phyloP scores from a whole-genome alignment of 2,797 vertebrate species.

The Aulostomus chinensis region DNA sequence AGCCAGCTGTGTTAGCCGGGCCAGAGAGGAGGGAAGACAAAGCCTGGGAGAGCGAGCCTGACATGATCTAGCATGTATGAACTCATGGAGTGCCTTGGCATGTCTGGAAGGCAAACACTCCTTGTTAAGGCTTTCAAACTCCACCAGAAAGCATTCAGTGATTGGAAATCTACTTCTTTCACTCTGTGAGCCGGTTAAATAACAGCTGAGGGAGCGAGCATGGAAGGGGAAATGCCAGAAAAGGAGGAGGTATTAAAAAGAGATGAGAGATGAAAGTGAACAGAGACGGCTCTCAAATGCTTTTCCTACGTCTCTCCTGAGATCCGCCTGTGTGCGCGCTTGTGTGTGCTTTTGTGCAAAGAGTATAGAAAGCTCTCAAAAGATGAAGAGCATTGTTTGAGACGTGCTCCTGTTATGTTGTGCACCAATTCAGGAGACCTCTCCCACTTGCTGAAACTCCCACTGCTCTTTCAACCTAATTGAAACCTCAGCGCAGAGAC shows the following conservation, averaged over 20 bases:
- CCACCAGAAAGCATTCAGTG: slow-evolving; percentile 21
- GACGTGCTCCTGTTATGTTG: slow-evolving; percentile 56
- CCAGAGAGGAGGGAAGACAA: slow-evolving; percentile 32
- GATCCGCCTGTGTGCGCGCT: slow-evolving; percentile 48
- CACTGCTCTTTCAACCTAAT: slow-evolving; percentile 56
- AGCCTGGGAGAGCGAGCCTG: slow-evolving; percentile 13
- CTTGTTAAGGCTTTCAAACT: slow-evolving; percentile 31
- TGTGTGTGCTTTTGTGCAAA: slow-evolving; percentile 8
- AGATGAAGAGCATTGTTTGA: slow-evolving; percentile 66
- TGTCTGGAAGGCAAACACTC: slow-evolving; percentile 10
- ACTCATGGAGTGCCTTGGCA: slow-evolving; percentile 3
- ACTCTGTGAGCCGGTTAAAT: slow-evolving; percentile 36
- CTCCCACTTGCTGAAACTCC: slow-evolving; percentile 39
- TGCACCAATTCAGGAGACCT: slow-evolving; percentile 13
- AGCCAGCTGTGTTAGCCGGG: slow-evolving; percentile 58
- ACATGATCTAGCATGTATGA: slow-evolving; percentile 28
- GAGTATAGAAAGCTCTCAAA: slow-evolving; percentile 44
- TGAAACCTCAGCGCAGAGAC: slow-evolving; percentile 26
- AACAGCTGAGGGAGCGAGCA: slow-evolving; percentile 48
- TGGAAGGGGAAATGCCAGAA: slow-evolving; percentile 46
- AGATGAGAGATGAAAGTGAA: slow-evolving; percentile 75
- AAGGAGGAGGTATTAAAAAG: slow-evolving; percentile 70
- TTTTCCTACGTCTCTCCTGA: slow-evolving; percentile 59
- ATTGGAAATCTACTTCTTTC: slow-evolving; percentile 53
- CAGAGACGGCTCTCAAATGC: slow-evolving; percentile 67